Evolutionary conservation across 2,113 vertebrate species (phyloP).

Genomic region (Crotalus helleri): DNA sequence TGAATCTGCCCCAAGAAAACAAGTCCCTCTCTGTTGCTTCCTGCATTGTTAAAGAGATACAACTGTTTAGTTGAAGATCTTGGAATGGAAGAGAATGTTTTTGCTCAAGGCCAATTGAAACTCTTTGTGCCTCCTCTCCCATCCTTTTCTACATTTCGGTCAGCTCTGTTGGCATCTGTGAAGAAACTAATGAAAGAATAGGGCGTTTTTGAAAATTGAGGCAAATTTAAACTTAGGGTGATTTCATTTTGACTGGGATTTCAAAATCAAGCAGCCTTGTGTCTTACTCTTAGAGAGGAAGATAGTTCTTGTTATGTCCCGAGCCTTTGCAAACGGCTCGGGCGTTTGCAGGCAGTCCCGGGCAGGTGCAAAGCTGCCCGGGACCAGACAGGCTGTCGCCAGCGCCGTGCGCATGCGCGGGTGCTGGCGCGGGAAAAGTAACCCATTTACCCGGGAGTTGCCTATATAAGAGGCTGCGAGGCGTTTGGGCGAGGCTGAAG

Average conservation of each 20-base stretch:
- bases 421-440: too few species aligned
- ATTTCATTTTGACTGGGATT: not conserved
- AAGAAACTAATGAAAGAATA: conserved; percentile 6
- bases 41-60: conserved; percentile 22
- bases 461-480: too few species aligned
- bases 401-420: too few species aligned
- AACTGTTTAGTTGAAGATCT: conserved; percentile 21
- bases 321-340: too few species aligned
- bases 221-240: conserved; percentile 9
- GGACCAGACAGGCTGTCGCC: too few species aligned
- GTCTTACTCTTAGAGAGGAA: not conserved
- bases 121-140: conserved; percentile 6
- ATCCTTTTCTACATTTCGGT: not conserved
- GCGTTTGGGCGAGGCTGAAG: too few species aligned
- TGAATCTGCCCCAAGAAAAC: conserved; percentile 36
- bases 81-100: conserved; percentile 38
- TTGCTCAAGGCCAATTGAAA: conserved; percentile 46
- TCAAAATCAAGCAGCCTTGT: not conserved
- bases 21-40: conserved; percentile 43
- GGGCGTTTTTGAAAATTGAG: conserved; percentile 18
- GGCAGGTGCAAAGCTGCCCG: too few species aligned
- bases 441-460: too few species aligned
- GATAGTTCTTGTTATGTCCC: too few species aligned
- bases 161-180: conserved; percentile 34
- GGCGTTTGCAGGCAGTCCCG: too few species aligned